phyloP scores from a whole-genome alignment of 2,888 invertebrate species.

The Amiota communis region DNA sequence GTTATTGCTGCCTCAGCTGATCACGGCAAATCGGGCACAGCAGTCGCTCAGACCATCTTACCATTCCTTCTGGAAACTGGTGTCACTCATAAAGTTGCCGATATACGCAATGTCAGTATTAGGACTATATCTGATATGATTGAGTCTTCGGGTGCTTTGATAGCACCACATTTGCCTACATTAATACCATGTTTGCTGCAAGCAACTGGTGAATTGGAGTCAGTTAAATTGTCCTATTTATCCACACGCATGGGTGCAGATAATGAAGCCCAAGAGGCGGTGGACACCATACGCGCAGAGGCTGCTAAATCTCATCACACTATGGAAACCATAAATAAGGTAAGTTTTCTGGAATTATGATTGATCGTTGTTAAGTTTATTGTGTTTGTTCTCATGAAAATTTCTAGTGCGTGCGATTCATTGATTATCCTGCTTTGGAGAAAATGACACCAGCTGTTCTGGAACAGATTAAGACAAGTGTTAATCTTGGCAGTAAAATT shows the following conservation, averaged over 20 bases:
- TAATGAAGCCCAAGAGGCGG: conserved; percentile 81
- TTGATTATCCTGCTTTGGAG: conserved; percentile 84
- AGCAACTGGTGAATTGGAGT: conserved; percentile 91
- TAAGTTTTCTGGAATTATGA: conserved; percentile 59
- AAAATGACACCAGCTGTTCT: conserved; percentile 85
- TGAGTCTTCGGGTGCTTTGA: conserved; percentile 82
- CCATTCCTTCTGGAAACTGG: conserved; percentile 88
- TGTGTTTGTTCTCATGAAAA: not conserved
- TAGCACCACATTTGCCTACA: conserved; percentile 86
- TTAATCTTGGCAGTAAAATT: conserved; percentile 88
- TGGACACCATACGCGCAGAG: conserved; percentile 86
- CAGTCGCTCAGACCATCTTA: conserved; percentile 82
- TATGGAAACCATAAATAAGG: conserved; percentile 89
- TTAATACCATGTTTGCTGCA: conserved; percentile 88
- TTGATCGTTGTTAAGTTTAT: not conserved
- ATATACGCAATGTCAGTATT: conserved; percentile 86
- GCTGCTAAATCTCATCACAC: conserved; percentile 90
- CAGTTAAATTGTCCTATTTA: conserved; percentile 84
- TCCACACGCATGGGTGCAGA: conserved; percentile 83
- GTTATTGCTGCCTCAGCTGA: conserved; percentile 80
- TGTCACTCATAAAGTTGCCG: conserved; percentile 84
- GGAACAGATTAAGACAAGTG: conserved; percentile 86
- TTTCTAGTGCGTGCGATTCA: conserved; percentile 78
- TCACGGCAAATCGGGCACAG: conserved; percentile 83
- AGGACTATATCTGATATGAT: conserved; percentile 91